Evolutionary conservation across 37 sponge, comb jelly and placozoan genomes (phyloP).

Genomic region (Beroe forskalii): DNA sequence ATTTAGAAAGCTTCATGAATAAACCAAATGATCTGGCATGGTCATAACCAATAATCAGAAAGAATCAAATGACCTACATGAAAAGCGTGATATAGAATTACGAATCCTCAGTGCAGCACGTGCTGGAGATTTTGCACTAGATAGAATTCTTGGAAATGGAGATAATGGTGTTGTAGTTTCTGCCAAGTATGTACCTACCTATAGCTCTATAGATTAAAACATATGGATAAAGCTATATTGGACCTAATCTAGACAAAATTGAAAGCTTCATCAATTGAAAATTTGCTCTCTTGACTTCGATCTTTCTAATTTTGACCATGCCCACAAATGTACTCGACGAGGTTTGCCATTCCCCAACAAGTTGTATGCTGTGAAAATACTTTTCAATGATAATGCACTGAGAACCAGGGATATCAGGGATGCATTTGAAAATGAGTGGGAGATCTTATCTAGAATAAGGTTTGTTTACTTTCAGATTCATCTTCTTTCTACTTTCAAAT

Average conservation of each 20-base stretch:
- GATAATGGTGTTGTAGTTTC: conserved; percentile 78
- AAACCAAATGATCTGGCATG: neutral
- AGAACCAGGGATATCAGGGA: conserved; percentile 72
- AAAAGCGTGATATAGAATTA: conserved; percentile 68
- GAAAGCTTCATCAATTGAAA: too few relatives aligned
- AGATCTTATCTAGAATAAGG: conserved; percentile 72
- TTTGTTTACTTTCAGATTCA: neutral
- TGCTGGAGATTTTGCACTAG: conserved; percentile 73
- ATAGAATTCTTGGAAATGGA: conserved; percentile 68
- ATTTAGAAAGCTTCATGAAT: neutral
- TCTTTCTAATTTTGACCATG: too few relatives aligned
- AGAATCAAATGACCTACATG: conserved; percentile 54
- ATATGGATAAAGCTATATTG: too few relatives aligned
- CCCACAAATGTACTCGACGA: conserved; percentile 66
- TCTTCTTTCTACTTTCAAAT: too few relatives aligned
- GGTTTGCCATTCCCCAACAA: conserved; percentile 72
- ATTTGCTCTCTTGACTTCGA: too few relatives aligned
- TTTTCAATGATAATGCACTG: conserved; percentile 78
- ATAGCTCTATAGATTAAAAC: too few relatives aligned
- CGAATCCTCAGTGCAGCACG: conserved; percentile 67
- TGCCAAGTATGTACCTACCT: conserved; percentile 69
- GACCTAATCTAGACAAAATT: too few relatives aligned
- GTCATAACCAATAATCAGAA: neutral
- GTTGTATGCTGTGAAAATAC: conserved; percentile 80
- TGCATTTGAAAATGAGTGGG: conserved; percentile 84